Evolutionary conservation across 23 tunicate genomes (phyloP).

Genomic region (Ascidia mentula): DNA sequence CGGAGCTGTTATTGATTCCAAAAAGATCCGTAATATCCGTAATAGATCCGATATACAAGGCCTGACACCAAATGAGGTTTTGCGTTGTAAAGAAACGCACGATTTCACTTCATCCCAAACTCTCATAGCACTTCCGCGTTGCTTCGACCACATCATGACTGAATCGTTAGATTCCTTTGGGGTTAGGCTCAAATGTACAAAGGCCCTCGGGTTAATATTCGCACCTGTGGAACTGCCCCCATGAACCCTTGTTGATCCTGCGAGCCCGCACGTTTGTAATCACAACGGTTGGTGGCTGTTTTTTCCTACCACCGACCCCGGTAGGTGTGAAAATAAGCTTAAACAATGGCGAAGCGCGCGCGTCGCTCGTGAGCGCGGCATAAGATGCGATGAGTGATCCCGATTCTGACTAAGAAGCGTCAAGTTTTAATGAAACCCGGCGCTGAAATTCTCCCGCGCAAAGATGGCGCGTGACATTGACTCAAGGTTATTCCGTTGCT

Average conservation of each 20-base stretch:
- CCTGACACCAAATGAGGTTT: no score
- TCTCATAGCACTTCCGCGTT: not conserved
- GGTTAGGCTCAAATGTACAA: not conserved
- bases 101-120: not conserved
- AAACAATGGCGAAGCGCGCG: not conserved
- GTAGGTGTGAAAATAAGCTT: not conserved
- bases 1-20: no score
- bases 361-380: not conserved
- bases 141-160: no score
- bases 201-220: not conserved
- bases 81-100: no score
- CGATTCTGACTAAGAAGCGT: not conserved
- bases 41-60: no score
- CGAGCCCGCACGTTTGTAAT: not conserved
- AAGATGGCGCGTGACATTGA: not conserved
- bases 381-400: not conserved
- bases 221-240: not conserved
- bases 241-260: constrained; percentile 1
- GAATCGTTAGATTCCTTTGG: not conserved
- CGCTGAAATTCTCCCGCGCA: not conserved
- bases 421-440: not conserved
- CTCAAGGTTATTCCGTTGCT: not conserved
- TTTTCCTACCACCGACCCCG: not conserved
- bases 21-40: no score
- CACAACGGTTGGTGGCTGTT: not conserved